Percentiles rank a stretch among this genome's conserved stretches.
Conservation (phyloP, 2,113 vertebrate genomes). For the Murina feae region DNA sequence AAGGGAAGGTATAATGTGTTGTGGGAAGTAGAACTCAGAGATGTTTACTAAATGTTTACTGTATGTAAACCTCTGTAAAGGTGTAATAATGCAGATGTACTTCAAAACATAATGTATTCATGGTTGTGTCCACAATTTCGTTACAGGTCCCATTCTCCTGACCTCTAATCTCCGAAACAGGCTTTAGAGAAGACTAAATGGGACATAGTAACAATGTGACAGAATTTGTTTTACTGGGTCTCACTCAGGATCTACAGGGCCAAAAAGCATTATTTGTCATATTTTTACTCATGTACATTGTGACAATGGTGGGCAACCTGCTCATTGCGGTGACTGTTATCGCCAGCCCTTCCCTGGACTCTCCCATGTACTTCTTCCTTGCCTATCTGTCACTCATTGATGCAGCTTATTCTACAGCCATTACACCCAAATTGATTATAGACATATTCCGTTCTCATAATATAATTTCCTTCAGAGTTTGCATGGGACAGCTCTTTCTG, state of each 20-base stretch:
- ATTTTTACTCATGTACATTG: constrained; percentile 46
- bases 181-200: not conserved
- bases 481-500: constrained; percentile 59
- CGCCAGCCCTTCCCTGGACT: not conserved
- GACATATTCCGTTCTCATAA: constrained; percentile 26
- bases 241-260: constrained; percentile 1
- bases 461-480: constrained; percentile 48
- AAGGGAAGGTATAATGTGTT: not conserved
- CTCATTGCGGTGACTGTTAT: constrained; percentile 37
- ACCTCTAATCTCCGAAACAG: not conserved
- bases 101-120: not conserved
- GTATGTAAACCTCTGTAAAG: not conserved
- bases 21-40: not conserved
- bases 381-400: constrained; percentile 53
- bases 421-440: constrained; percentile 45
- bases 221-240: constrained; percentile 63
- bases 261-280: constrained; percentile 50
- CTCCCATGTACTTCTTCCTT: constrained; percentile 68
- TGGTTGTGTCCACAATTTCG: not conserved
- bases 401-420: constrained; percentile 34
- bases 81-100: not conserved
- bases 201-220: constrained; percentile 34
- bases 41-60: not conserved
- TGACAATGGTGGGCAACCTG: constrained; percentile 53
- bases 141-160: not conserved